phyloP scores from a whole-genome alignment of 2,797 vertebrate genomes.

The Potorous gilbertii region DNA sequence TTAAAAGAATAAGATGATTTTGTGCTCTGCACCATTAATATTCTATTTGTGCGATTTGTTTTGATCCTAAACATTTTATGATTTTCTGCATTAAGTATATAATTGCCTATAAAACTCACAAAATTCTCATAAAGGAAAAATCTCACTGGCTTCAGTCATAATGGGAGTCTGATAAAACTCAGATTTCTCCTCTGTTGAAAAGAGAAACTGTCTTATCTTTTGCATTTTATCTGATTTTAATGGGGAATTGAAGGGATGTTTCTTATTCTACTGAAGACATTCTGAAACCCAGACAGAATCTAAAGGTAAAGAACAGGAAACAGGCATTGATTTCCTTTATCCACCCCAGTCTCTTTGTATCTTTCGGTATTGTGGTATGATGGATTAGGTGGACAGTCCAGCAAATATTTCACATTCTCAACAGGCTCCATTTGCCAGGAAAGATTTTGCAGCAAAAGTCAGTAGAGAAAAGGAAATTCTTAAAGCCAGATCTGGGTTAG shows the following conservation, averaged over 20 bases:
- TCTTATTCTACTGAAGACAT: conserved; percentile 72
- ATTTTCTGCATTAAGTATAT: conserved; percentile 32
- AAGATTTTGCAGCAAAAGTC: conserved; percentile 57
- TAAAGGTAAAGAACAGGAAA: conserved; percentile 76
- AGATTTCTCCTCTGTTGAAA: conserved; percentile 66
- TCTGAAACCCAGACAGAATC: conserved; percentile 78
- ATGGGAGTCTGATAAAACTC: conserved; percentile 52
- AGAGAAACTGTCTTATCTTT: conserved; percentile 61
- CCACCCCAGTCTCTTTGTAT: conserved; percentile 67
- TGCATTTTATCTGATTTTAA: conserved; percentile 75
- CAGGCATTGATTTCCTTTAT: conserved; percentile 72
- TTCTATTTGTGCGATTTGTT: conserved; percentile 47
- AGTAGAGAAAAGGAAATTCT: conserved; percentile 48
- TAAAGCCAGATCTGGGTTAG: conserved; percentile 46
- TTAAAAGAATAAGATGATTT: conserved; percentile 18
- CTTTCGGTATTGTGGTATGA: conserved; percentile 72
- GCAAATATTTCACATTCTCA: conserved; percentile 74
- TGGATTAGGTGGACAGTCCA: conserved; percentile 76
- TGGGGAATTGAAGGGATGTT: conserved; percentile 71
- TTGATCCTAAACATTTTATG: conserved; percentile 54
- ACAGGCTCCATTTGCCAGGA: conserved; percentile 73
- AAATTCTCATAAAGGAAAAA: conserved; percentile 38
- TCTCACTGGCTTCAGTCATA: not conserved
- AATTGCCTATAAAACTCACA: conserved; percentile 42
- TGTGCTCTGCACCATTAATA: conserved; percentile 30